Evolutionary conservation across 2,113 vertebrate species (phyloP), one percentile per base, ranked within the genome.

Genomic region (Propithecus coquereli): DNA sequence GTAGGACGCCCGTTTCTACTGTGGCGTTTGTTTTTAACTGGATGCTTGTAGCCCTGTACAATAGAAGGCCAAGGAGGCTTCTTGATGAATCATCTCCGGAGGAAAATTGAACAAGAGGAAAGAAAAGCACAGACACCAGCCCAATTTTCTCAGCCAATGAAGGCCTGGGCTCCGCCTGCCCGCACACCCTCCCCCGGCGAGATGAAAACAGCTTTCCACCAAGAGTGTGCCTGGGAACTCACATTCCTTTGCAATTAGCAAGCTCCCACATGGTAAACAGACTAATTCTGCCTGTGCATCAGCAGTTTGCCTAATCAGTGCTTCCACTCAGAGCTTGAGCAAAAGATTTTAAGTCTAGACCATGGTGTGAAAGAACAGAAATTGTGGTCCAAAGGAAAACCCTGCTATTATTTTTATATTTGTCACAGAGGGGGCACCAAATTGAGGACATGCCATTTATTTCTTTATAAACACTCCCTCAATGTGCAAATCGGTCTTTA

Each of bases 261-360:
- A 61, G 43, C 83, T 94, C 81, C 37, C 70, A 90, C 79, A 40
- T 74, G 71, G 91, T 91, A 95, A 97, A 84, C 71, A 96, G 89
- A 80, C 45, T 91, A 88, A 93, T 92, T 97, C 96, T 96, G n/a
- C 73, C 81, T 9, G 0, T 77, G 65, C 70, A 85, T 87, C 93
- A 96, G 97, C 94, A 94, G 93, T 97, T 96, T 95, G 83, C 87
- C 90, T 97, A 94, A 96, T 97, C 95, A 95, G 77, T 90, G 93
- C 73, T 90, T 92, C 91, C 57, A 88, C 91, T 92, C 89, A 74
- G 90, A 90, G 23, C 85, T 74, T 50, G 45, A 88, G 61, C 68
- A 80, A 77, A 95, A 93, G 66, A 71, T 73, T 94, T 94, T 17
- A 63, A 81, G 77, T 88, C 87, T 90, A 94, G 95, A 95, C 57